Conservation (phyloP, 2,113 vertebrate genomes). For the Forbesichthys papilliferus region DNA sequence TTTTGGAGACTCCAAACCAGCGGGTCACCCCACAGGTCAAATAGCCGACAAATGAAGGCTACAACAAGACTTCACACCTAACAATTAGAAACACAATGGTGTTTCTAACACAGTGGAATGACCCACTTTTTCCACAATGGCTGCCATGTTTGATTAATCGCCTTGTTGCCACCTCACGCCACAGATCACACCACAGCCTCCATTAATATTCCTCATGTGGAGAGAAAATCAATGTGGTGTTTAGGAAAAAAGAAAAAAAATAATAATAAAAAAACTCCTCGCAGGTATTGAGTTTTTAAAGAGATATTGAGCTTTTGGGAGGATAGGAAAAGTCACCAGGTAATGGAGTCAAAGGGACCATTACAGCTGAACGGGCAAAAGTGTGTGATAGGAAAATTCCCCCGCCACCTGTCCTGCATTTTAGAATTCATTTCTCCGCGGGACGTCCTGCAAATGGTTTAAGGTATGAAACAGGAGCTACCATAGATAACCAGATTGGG, state of each 20-base stretch:
- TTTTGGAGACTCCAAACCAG: not conserved
- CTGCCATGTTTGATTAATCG: conserved; percentile 43
- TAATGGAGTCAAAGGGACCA: conserved; percentile 52
- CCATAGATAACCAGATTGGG: too few relatives aligned
- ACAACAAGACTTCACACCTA: not conserved
- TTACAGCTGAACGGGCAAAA: conserved; percentile 64
- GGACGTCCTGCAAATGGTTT: conserved; percentile 20
- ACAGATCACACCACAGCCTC: conserved; percentile 23
- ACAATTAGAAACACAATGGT: not conserved
- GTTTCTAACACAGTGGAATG: not conserved
- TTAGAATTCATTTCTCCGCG: conserved; percentile 41
- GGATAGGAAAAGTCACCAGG: conserved; percentile 36
- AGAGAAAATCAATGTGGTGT: conserved; percentile 44
- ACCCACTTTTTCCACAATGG: conserved; percentile 17
- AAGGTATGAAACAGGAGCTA: conserved; percentile 1
- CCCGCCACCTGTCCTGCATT: conserved; percentile 36
- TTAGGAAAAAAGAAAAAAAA: conserved; percentile 16
- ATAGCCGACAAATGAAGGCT: conserved; percentile 2
- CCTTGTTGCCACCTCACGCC: conserved; percentile 21
- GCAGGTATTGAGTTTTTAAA: conserved; percentile 37
- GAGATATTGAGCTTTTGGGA: conserved; percentile 36
- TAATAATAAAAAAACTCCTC: conserved; percentile 24
- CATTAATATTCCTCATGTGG: conserved; percentile 49
- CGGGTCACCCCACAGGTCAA: not conserved
- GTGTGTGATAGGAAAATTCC: conserved; percentile 33